Base-by-base conservation (phyloP, 2,113 vertebrate species). In the Vicugna pacos region DNA sequence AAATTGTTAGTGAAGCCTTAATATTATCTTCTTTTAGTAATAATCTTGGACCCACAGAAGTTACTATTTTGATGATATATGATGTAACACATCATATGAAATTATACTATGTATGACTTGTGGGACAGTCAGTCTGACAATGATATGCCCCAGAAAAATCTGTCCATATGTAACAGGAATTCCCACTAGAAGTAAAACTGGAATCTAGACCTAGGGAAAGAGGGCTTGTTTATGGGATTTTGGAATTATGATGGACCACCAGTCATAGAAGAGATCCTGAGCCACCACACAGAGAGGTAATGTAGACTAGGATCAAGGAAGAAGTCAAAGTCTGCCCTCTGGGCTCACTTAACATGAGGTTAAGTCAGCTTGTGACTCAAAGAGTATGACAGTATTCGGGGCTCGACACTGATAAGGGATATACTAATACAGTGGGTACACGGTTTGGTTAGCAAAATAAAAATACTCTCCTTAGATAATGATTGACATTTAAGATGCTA, bases 1-100 rank as follows among this genome's bases (percentile, higher is more conserved):
- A 67, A 26, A 30, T 28, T 32, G 30, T 75, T 69, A 60, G 14
- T 69, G n/a, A 93, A 76, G 10, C 14, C 32, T n/a, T 82, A 87
- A 64, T 14, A 69, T 26, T 64, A 42, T 76, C 96, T 93, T 93
- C 50, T 72, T 88, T 83, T 83, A 91, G 38, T 67, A 67, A 54
- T 91, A 60, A 52, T 32, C 24, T 73, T 72, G 46, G 30, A 22
- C 7, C 46, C 13, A 42, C 5, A 67, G 8, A 8, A 54, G 2
- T 64, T 62, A 50, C 14, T 42, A 56, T 38, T 75, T 94, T 89
- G 62, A 62, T n/a, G 60, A 62, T 35, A 72, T 4, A 16, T 70
- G 56, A 60, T 11, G 35, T 65, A n/a, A 75, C 17, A 52, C 1
- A 69, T 17, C 6, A 52, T 60, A 65, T 22, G n/a, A 65, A 76